Evolutionary conservation across 2,797 vertebrate genomes (phyloP).

Genomic region (Rhyacichthys aspro): DNA sequence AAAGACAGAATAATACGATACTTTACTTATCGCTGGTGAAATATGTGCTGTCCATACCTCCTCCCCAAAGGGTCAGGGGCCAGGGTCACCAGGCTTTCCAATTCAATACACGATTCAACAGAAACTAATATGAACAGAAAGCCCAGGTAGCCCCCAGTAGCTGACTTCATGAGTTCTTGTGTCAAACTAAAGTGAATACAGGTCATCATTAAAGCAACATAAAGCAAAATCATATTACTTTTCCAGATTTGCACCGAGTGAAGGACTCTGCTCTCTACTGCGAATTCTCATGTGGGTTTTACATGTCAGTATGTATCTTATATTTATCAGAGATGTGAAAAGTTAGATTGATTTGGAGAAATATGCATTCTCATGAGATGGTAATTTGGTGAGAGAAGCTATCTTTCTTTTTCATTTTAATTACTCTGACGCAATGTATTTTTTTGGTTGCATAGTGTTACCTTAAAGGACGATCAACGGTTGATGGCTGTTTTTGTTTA

Average conservation of each 20-base stretch:
- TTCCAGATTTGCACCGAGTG: neutral
- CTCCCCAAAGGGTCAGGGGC: neutral
- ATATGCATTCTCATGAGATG: too few relatives aligned
- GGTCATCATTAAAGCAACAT: neutral
- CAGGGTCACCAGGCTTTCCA: constrained; percentile 22
- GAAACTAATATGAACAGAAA: constrained; percentile 2
- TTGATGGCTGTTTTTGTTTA: too few relatives aligned
- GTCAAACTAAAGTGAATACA: constrained; percentile 7
- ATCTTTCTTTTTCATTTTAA: too few relatives aligned
- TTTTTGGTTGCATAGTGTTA: too few relatives aligned
- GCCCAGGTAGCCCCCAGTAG: constrained; percentile 3
- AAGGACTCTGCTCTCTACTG: too few relatives aligned
- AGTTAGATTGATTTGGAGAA: too few relatives aligned
- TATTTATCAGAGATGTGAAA: too few relatives aligned
- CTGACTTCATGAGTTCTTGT: constrained; percentile 5
- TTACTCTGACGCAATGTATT: too few relatives aligned
- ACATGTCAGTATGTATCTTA: too few relatives aligned
- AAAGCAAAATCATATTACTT: neutral
- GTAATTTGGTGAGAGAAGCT: too few relatives aligned
- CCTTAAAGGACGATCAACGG: too few relatives aligned
- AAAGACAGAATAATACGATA: constrained; percentile 21
- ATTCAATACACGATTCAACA: constrained; percentile 4
- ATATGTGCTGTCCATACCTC: constrained; percentile 14
- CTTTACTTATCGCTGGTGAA: constrained; percentile 33
- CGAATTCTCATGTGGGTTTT: too few relatives aligned